Evolutionary conservation across 2,113 vertebrate genomes (phyloP), one percentile per base, ranked within the genome.

Genomic region (Neopipo cinnamomea): DNA sequence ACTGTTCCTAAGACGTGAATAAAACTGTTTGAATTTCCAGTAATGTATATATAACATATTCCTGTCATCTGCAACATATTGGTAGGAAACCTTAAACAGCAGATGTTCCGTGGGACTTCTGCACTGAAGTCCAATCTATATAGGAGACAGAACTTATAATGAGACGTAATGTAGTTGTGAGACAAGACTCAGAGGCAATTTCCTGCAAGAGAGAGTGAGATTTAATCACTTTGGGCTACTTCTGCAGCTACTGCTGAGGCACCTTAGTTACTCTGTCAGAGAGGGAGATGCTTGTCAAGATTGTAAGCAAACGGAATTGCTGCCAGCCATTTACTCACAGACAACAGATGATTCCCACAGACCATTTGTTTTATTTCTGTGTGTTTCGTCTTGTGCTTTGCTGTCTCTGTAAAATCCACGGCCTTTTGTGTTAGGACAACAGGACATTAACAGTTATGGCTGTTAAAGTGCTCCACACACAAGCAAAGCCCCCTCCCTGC

Each of bases 81-180:
- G 94, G 77, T 72, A 75, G 89, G 80, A 61, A 62, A 85, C 61
- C 41, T 90, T 88, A 94, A 92, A 93, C 74, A 91, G 94, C 92
- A 96, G 63, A 66, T 87, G 92, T 47, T 42, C 25, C 4, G 23
- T 81, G 87, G 93, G 75, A 87, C 84, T 85, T 94, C 88, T 89
- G 79, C 91, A 42, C 74, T 85, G n/a, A 93, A 95, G 70, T 84
- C 90, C 17, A 85, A 70, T 87, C 71, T 83, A 85, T 67, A 83
- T 18, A 81, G 91, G 77, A 97, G 94, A 93, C 83, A 91, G 91
- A 92, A 87, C 87, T 96, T 95, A 49, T 95, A 97, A 97, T 93
- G 95, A 97, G 92, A 91, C 96, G 59, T 97, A 96, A 96, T 93
- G 95, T 89, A 96, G 94, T 88, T 89, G 96, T 91, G 94, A 98